Percentiles rank a stretch among this genome's conserved stretches.
Evolutionary conservation across 2,888 invertebrate species (phyloP).

Genomic region (Pachliopta kotzebuea): DNA sequence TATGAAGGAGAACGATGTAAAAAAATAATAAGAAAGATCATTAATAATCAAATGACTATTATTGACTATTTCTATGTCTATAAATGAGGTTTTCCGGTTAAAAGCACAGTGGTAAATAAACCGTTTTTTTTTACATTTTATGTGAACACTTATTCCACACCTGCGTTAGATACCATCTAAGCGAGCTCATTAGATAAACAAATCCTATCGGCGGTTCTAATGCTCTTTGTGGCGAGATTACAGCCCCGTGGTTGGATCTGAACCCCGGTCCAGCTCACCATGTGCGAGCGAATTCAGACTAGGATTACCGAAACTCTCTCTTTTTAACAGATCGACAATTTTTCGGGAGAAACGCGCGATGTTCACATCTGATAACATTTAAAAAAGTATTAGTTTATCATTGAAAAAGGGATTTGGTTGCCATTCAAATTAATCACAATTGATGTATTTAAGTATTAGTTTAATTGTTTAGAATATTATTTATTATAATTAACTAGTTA

Average conservation of each 20-base stretch:
- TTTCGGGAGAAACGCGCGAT: slow-evolving; percentile 40
- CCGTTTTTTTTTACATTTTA: neutral
- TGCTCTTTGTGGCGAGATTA: slow-evolving; percentile 43
- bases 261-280: slow-evolving; percentile 33
- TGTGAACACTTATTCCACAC: slow-evolving; percentile 39
- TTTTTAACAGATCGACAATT: slow-evolving; percentile 37
- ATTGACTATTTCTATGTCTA: too few species aligned
- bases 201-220: slow-evolving; percentile 52
- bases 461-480: too few species aligned
- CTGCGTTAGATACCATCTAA: slow-evolving; percentile 43
- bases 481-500: too few species aligned
- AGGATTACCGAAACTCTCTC: slow-evolving; percentile 30
- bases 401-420: neutral
- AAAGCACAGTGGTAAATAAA: neutral
- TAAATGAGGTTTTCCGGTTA: neutral
- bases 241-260: slow-evolving; percentile 30
- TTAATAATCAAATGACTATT: too few species aligned
- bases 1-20: too few species aligned
- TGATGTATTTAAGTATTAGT: too few species aligned
- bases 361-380: slow-evolving; percentile 33
- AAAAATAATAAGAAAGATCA: too few species aligned
- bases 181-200: slow-evolving; percentile 37
- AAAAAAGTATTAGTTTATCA: neutral
- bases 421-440: neutral
- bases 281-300: slow-evolving; percentile 32